Base-by-base conservation (phyloP, 1,140 invertebrate species). In the Hylaeus volcanicus region DNA sequence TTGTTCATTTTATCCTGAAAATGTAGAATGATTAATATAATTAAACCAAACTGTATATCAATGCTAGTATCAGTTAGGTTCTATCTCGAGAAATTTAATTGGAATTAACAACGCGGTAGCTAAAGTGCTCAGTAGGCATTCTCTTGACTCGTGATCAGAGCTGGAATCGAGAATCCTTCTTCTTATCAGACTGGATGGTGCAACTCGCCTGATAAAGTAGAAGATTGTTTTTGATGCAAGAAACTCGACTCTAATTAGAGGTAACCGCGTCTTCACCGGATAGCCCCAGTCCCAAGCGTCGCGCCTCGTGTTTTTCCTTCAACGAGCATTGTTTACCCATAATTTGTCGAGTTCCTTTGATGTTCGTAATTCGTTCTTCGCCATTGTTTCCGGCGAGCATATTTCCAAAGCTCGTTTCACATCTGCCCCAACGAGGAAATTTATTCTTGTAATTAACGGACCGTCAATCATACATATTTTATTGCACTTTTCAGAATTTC, bases 391-490 rank as follows among this genome's bases (percentile, higher is more conserved):
- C 43, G 8, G 14, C 43, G 2, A 60, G 9, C 53, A 65, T 43
- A 60, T 76, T 55, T 76, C 12, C 14, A 3, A 60, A 58, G 43
- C 8, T 70, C 41, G 61, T 75, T 65, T 65, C 15, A 6, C 14
- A 9, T n/a, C 26, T 12, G 5, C n/a, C 26, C 26, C 26, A 12
- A 37, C 2, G n/a, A 4, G 12, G 48, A 14, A 37, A 60, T 51
- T 58, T 78, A 58, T 63, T 73, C 63, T 61, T 45, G 8, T 55
- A 73, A 72, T 79, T 73, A 79, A 45, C 48, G 58, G 11, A 15
- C 53, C 68, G 68, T 53, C 45, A 15, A 78, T 72, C 51, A 55
- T n/a, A 4, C 61, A 63, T 12, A 2, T 61, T 79, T 45, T 53
- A 79, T 73, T 73, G 69, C 43, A 53, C 26, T 26, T 26, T 26